Percentiles rank a stretch among this genome's conserved stretches.
Conservation (phyloP, 35 echinoderm and acorn worm genomes). For the Acanthaster planci region DNA sequence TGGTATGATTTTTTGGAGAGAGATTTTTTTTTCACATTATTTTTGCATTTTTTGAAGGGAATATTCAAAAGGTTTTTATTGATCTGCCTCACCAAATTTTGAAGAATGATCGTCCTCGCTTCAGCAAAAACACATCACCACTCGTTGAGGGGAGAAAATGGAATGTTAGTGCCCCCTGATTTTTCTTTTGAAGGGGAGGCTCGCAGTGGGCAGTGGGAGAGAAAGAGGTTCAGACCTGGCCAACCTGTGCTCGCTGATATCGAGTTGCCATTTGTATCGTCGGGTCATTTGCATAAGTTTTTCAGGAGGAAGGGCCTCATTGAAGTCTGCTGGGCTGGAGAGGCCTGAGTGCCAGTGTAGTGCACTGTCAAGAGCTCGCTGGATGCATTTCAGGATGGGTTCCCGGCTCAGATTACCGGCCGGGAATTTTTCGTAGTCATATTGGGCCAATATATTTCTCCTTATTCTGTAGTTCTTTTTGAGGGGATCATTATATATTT, state of each 20-base stretch:
- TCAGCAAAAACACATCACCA: not conserved
- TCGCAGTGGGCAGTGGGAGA: no score
- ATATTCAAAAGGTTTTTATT: slow-evolving; percentile 1
- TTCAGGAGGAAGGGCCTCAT: not conserved
- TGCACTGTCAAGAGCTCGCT: not conserved
- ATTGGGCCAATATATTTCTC: no score
- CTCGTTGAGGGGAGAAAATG: not conserved
- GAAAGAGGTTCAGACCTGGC: not conserved
- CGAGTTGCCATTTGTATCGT: slow-evolving; percentile 23
- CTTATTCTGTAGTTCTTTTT: no score
- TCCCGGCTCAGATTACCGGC: not conserved
- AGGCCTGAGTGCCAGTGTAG: not conserved
- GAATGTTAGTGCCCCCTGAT: not conserved
- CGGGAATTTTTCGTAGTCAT: no score
- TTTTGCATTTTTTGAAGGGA: not conserved
- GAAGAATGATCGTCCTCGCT: not conserved
- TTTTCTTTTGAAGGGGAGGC: no score
- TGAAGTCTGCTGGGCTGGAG: not conserved
- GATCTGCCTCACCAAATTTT: slow-evolving; percentile 26
- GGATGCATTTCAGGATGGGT: slow-evolving; percentile 11
- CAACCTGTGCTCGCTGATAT: not conserved
- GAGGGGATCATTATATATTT: no score
- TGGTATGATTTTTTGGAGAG: no score
- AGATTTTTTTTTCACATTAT: no score
- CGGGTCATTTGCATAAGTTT: slow-evolving; percentile 22